Conservation (phyloP, 2,113 vertebrate genomes). For the Datnioides undecimradiatus region DNA sequence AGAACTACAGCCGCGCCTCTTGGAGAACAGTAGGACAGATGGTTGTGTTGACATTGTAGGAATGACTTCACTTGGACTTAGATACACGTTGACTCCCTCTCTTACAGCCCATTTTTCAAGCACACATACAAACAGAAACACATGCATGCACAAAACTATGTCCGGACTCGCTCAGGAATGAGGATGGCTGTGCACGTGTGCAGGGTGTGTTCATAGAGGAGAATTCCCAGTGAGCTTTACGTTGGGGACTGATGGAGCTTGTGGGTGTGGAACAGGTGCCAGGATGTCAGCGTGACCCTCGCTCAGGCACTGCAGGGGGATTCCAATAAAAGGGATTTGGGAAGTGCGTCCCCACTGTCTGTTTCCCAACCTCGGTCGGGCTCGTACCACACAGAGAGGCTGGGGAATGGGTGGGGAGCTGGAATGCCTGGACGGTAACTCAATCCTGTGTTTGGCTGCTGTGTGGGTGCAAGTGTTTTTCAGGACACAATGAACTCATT, state of each 20-base stretch:
- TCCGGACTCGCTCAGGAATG: constrained; percentile 71
- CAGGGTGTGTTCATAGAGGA: constrained; percentile 40
- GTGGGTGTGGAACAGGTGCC: constrained; percentile 70
- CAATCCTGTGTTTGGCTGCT: constrained; percentile 65
- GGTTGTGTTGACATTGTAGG: constrained; percentile 18
- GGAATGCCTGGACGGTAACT: constrained; percentile 72
- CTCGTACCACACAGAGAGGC: constrained; percentile 21
- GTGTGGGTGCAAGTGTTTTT: constrained; percentile 73
- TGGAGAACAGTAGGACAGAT: constrained; percentile 31
- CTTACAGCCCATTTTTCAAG: constrained; percentile 3
- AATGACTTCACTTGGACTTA: constrained; percentile 55
- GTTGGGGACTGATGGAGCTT: constrained; percentile 30
- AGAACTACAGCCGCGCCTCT: constrained; percentile 9
- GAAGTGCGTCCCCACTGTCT: constrained; percentile 33
- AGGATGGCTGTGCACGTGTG: constrained; percentile 27
- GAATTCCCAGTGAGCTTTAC: constrained; percentile 49
- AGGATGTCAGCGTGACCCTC: constrained; percentile 18
- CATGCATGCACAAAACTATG: constrained; percentile 47
- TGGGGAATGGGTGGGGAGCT: constrained; percentile 58
- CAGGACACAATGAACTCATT: constrained; percentile 71
- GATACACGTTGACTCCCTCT: constrained; percentile 30
- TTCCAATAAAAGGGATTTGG: constrained; percentile 55
- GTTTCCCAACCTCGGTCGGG: constrained; percentile 48
- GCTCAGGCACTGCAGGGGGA: constrained; percentile 39
- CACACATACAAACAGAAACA: constrained; percentile 12